Percentiles rank a stretch among this genome's conserved stretches.
Conservation (phyloP, 2,113 vertebrate genomes). For the Plecturocebus donacophilus region DNA sequence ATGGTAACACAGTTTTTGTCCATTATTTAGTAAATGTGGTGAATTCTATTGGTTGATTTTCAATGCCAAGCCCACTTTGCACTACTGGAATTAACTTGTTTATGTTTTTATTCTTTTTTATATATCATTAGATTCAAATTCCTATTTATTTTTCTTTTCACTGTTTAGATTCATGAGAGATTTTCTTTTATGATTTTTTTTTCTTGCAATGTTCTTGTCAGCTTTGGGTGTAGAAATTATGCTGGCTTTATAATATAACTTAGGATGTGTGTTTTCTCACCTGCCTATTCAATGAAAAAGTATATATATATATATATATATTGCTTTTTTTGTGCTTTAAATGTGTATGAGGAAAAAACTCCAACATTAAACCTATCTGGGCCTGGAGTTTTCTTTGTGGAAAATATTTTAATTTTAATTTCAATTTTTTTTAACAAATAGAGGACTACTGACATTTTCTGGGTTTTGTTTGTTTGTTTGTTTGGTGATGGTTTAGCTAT, state of each 20-base stretch:
- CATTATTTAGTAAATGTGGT: background rate
- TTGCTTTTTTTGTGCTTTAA: background rate
- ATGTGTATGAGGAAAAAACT: background rate
- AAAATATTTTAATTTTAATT: background rate
- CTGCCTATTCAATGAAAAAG: background rate
- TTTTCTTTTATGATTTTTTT: background rate
- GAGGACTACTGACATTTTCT: background rate
- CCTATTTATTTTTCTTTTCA: background rate
- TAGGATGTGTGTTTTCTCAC: background rate
- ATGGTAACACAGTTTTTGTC: background rate
- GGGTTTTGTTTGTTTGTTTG: background rate
- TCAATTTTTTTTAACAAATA: background rate
- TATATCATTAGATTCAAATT: background rate
- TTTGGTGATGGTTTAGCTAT: background rate
- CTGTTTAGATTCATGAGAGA: background rate
- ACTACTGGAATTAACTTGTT: background rate
- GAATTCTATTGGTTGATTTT: background rate
- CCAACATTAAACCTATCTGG: background rate
- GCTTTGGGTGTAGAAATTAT: background rate
- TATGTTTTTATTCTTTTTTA: background rate
- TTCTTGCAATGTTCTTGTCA: background rate
- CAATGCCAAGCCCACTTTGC: background rate
- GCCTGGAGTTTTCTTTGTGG: background rate
- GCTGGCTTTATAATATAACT: background rate
- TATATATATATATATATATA: background rate